These are phyloP conservation scores for Trissolcus basalis DNA, from an alignment of 1,140 invertebrate genomes.

Conservation along the genomic window DNA sequence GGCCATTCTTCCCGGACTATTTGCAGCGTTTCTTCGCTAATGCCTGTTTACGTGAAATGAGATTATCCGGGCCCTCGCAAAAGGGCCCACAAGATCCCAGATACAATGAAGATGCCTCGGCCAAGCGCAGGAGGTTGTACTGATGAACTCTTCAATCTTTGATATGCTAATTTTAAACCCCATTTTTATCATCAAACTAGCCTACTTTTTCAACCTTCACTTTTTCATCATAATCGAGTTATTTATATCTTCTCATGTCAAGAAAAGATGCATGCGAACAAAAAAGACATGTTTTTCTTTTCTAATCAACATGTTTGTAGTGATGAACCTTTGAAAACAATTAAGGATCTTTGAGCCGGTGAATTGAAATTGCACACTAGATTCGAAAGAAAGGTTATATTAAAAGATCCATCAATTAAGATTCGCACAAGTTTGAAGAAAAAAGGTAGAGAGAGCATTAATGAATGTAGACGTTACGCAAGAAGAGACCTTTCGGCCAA, in stretches of 20 bases:
- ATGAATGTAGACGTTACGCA: constrained; percentile 18
- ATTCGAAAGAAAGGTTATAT: constrained; percentile 1
- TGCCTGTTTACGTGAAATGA: constrained; percentile 31
- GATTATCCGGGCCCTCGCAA: constrained; percentile 25
- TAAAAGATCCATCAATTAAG: constrained; percentile 14
- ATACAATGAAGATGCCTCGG: constrained; percentile 31
- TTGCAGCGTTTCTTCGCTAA: constrained; percentile 8
- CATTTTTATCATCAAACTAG: neutral
- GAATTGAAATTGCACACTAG: too few relatives aligned
- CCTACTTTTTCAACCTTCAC: too few relatives aligned
- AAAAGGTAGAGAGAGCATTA: neutral
- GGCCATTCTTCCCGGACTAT: constrained; percentile 23
- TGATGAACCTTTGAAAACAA: too few relatives aligned
- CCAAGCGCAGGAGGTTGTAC: constrained; percentile 12
- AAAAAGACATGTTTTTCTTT: too few relatives aligned
- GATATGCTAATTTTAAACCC: constrained; percentile 19
- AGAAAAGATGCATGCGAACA: too few relatives aligned
- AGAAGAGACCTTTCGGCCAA: constrained; percentile 32
- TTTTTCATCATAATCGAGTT: too few relatives aligned
- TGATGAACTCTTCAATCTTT: constrained; percentile 11
- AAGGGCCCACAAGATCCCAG: constrained; percentile 14
- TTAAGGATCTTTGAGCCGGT: too few relatives aligned
- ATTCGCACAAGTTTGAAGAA: constrained; percentile 5
- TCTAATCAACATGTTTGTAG: too few relatives aligned
- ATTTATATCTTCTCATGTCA: too few relatives aligned